Base-by-base conservation (phyloP, 1,140 invertebrate species). In the Eufriesea mexicana region DNA sequence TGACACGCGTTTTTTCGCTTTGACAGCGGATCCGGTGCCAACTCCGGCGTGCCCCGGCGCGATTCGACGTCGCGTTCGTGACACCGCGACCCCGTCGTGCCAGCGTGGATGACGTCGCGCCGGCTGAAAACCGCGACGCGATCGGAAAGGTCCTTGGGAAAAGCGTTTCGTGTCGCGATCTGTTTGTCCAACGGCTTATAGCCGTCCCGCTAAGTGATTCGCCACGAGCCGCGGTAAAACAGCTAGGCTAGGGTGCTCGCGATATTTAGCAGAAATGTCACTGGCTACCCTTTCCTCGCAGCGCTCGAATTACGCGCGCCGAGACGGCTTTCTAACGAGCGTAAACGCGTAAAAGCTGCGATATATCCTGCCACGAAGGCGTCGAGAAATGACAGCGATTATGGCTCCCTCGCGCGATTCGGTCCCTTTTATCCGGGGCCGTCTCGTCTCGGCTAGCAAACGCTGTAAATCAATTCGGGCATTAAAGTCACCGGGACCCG, bases 181-280 rank as follows among this genome's bases (percentile, higher is more conserved):
- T 89, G 84, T 89, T 89, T 86, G 74, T 51, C 80, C 7, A 84
- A 75, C 71, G 62, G 57, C 54, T 84, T 80, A 75, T 25, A 47
- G 28, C 59, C 67, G 80, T 45, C 28, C 54, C 72, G 76, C 76
- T 87, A 88, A 88, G 72, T 76, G 80, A 84, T 62, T 75, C 75
- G 68, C 49, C 54, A 45, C 28, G 18, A 16, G 28, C 20, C 20
- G 23, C 16, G 28, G n/a, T 23, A 35, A n/a, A 72, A 51, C 42
- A 12, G 20, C 16, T 20, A 57, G 51, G 80, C 71, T 78, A 84
- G 83, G 87, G 86, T 72, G 61, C 70, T 73, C 84, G 76, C 86
- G 85, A 87, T 90, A 90, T 90, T 89, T 87, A 81, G 83, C 64
- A 81, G 77, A 92, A 92, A 92, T 91, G 90, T 91, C 91, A 85